Conservation (phyloP, 1,140 invertebrate species). For the Aleiodes sp. region DNA sequence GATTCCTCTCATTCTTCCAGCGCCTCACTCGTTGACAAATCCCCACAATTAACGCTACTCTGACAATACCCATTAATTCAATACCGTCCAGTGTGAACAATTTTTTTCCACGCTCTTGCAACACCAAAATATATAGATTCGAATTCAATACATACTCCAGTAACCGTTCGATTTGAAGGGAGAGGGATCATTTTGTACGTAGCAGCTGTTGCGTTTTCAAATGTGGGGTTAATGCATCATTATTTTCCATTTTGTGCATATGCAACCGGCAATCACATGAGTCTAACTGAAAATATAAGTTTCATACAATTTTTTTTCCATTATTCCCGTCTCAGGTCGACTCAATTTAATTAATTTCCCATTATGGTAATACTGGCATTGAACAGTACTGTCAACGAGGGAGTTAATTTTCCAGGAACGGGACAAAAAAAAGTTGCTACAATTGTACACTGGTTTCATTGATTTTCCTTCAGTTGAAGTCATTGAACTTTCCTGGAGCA, state of each 20-base stretch:
- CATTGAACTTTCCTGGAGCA: no score
- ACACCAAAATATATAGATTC: background rate
- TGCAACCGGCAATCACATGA: background rate
- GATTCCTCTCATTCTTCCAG: no score
- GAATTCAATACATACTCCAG: background rate
- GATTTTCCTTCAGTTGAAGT: no score
- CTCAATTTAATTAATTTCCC: no score
- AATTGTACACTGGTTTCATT: no score
- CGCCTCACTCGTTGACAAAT: constrained; percentile 35
- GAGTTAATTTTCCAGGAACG: no score
- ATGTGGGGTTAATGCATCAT: constrained; percentile 8
- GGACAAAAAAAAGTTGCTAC: no score
- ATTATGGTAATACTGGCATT: no score
- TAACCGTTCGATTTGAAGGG: background rate
- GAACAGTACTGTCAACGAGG: no score
- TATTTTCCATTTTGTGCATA: background rate
- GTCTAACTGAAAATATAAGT: no score
- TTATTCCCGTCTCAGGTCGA: no score
- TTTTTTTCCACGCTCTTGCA: constrained; percentile 18
- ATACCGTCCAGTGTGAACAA: constrained; percentile 10
- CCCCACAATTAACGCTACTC: constrained; percentile 38
- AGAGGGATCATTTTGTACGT: background rate
- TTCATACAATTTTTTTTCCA: no score
- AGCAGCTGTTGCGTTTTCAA: constrained; percentile 15
- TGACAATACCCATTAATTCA: constrained; percentile 27